Evolutionary conservation across 1,140 invertebrate genomes (phyloP).

Genomic region (Sinonovacula constricta): DNA sequence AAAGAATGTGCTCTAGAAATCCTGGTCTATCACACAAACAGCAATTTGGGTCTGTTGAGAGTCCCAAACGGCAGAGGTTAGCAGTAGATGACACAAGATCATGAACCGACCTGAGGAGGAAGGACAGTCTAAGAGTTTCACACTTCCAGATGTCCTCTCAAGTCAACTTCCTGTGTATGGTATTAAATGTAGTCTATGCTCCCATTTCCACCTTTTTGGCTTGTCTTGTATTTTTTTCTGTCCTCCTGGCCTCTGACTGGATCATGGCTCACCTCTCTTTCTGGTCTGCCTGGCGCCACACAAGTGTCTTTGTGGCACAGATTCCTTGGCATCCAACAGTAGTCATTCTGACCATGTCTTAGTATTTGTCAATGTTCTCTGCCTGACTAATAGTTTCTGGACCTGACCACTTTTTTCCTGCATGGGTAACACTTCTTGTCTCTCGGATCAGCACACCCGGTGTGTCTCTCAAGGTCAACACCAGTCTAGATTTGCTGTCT

Average conservation of each 20-base stretch:
- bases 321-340: slow-evolving; percentile 25
- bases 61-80: slow-evolving; percentile 24
- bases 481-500: neutral
- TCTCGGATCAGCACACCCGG: too few relatives aligned
- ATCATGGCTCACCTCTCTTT: slow-evolving; percentile 18
- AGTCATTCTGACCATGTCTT: slow-evolving; percentile 21
- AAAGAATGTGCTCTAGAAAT: slow-evolving; percentile 1
- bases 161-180: slow-evolving; percentile 8
- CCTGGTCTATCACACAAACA: slow-evolving; percentile 5
- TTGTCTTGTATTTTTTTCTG: slow-evolving; percentile 17
- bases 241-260: too few relatives aligned
- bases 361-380: slow-evolving; percentile 1
- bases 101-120: too few relatives aligned
- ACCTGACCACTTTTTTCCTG: slow-evolving; percentile 1
- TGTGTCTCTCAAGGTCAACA: slow-evolving; percentile 2
- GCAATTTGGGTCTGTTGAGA: neutral
- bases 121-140: too few relatives aligned
- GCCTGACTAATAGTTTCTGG: too few relatives aligned
- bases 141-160: too few relatives aligned
- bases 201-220: slow-evolving; percentile 19
- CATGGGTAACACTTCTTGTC: too few relatives aligned
- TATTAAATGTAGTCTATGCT: slow-evolving; percentile 28
- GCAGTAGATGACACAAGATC: slow-evolving; percentile 26
- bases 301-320: neutral
- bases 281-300: slow-evolving; percentile 25